Evolutionary conservation across 2,113 vertebrate species (phyloP).

Genomic region (Serilophus lunatus): DNA sequence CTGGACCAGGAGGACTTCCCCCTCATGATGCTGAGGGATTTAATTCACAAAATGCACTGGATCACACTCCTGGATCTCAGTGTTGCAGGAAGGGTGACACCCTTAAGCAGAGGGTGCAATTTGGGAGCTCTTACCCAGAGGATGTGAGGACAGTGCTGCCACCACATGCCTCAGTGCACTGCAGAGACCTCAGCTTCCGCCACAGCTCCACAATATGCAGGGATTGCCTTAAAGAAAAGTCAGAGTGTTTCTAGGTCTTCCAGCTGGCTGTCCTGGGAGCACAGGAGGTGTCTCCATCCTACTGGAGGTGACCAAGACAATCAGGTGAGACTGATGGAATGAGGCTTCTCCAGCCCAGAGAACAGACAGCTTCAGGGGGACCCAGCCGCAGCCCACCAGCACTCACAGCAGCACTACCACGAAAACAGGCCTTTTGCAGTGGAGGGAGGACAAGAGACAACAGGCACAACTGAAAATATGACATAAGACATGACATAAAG

Average conservation of each 20-base stretch:
- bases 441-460: neutral
- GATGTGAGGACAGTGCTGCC: neutral
- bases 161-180: rapidly evolving
- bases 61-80: neutral
- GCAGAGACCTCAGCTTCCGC: neutral
- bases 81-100: neutral
- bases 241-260: neutral
- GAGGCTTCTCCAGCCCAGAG: neutral
- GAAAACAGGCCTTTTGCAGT: neutral
- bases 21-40: neutral
- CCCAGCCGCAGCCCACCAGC: neutral
- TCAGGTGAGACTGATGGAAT: neutral
- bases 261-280: neutral
- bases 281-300: neutral
- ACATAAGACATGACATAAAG: neutral
- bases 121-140: neutral
- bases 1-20: neutral
- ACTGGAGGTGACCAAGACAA: neutral
- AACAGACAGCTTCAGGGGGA: neutral
- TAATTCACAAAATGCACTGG: neutral
- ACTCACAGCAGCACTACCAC: neutral
- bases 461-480: neutral
- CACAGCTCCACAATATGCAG: neutral
- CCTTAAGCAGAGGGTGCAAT: rapidly evolving
- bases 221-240: neutral